A percentile compares a stretch with the other conserved stretches of the same genome.
phyloP scores from a whole-genome alignment of 2,888 invertebrate species.

The Caenorhabditis wallacei region DNA sequence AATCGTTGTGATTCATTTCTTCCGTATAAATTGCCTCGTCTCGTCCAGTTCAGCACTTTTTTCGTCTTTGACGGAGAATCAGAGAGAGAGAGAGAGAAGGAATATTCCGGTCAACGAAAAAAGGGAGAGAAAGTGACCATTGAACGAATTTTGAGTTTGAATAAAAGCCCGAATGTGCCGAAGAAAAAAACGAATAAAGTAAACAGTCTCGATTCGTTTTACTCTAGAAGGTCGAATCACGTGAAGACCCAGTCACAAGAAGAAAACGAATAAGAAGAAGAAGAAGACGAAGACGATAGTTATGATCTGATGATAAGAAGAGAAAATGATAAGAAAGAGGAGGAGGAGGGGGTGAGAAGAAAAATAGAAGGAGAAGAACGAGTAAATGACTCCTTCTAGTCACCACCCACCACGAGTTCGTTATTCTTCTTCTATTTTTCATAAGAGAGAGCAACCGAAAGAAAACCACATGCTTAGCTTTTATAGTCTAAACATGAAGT shows the following conservation, averaged over 20 bases:
- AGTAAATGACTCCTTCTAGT: constrained; percentile 25
- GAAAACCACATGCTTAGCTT: constrained; percentile 48
- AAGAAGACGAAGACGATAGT: constrained; percentile 41
- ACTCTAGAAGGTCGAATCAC: constrained; percentile 52
- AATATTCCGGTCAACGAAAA: constrained; percentile 29
- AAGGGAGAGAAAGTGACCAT: constrained; percentile 16
- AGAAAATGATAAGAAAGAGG: too few relatives aligned
- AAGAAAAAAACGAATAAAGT: constrained; percentile 21
- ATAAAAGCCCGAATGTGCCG: constrained; percentile 20
- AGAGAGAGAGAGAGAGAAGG: neutral
- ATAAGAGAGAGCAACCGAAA: neutral
- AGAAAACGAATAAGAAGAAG: constrained; percentile 39
- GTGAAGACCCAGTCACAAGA: constrained; percentile 54
- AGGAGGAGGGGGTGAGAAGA: neutral
- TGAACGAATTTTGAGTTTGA: constrained; percentile 27
- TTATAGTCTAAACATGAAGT: constrained; percentile 48
- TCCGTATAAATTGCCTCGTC: constrained; percentile 1
- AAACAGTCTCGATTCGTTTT: constrained; percentile 22
- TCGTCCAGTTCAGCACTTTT: constrained; percentile 18
- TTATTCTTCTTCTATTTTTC: neutral
- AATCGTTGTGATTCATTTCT: constrained; percentile 27
- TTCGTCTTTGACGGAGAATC: neutral
- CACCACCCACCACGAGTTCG: constrained; percentile 36
- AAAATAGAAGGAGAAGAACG: constrained; percentile 30
- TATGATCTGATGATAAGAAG: constrained; percentile 49